Evolutionary conservation across 1,140 invertebrate species (phyloP), one percentile per base, ranked within the genome.

Genomic region (Drosophila lini): DNA sequence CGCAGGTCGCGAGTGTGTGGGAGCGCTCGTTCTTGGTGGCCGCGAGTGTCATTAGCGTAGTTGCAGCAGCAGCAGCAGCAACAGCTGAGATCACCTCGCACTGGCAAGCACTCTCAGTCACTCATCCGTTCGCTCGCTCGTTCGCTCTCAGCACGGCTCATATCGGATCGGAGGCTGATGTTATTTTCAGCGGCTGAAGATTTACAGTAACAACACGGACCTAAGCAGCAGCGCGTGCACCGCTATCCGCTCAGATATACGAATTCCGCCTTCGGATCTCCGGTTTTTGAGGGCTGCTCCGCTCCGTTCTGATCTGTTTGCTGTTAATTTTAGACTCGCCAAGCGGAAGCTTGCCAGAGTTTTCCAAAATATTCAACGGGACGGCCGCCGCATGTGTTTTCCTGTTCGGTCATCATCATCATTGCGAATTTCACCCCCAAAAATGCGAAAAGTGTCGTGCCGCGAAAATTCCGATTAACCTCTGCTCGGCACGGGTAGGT

Each of bases 161-260:
- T 11, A 48, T 48, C 34, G 47, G 11, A 65, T 53, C 56, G 41
- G 68, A 63, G 62, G 59, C 80, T 88, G 84, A 88, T 88, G 84
- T 88, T 88, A 88, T 88, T 89, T 88, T 89, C 68, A 88, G 84
- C 77, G 53, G 76, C 57, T 59, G 69, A 76, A 88, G 83, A 82
- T 86, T 85, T 86, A 86, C 83, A 86, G 82, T 88, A 86, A 88
- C 75, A 86, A 86, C 75, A 81, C 82, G 83, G 86, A 80, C 71
- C 82, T 76, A 77, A 83, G 78, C 76, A 88, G 76, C 79, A 86
- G 65, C 82, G 80, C 63, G 70, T 75, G 74, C 74, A 69, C 79
- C 82, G 83, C 65, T 36, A 67, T 79, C 38, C 79, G 82, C 82
- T 69, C 65, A 63, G 47, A 67, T 55, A 78, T 86, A 70, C 83